Evolutionary conservation across 2,888 invertebrate genomes (phyloP).

Genomic region (Xestobium rufovillosum): DNA sequence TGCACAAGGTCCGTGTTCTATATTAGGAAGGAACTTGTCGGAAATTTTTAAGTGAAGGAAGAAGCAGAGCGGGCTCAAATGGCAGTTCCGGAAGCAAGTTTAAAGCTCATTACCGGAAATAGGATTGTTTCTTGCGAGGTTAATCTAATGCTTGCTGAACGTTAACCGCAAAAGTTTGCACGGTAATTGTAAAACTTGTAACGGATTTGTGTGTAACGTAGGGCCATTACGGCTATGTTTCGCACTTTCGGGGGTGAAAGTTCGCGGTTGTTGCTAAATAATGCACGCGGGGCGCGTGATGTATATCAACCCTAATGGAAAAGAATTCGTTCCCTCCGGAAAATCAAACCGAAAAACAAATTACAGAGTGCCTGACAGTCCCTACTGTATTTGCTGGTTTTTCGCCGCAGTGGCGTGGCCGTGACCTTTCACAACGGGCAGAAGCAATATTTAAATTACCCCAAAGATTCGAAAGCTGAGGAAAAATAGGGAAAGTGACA

Average conservation of each 20-base stretch:
- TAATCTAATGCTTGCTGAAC: slow-evolving; percentile 35
- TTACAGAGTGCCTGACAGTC: slow-evolving; percentile 20
- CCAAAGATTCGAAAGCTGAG: no score
- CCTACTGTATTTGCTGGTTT: no score
- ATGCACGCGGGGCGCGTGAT: slow-evolving; percentile 38
- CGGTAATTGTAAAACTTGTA: slow-evolving; percentile 41
- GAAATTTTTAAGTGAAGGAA: no score
- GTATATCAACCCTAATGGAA: slow-evolving; percentile 37
- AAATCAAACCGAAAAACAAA: slow-evolving; percentile 34
- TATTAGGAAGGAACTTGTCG: no score
- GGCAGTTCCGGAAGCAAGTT: no score
- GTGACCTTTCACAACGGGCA: no score
- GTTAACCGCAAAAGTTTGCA: slow-evolving; percentile 38
- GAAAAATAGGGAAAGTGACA: no score
- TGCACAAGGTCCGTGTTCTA: no score
- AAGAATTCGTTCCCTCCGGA: slow-evolving; percentile 33
- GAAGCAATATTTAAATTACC: no score
- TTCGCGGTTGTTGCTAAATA: slow-evolving; percentile 38
- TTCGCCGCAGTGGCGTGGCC: no score
- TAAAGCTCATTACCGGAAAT: slow-evolving; percentile 28
- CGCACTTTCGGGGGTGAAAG: slow-evolving; percentile 38
- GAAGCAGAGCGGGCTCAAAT: no score
- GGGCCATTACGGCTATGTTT: slow-evolving; percentile 38
- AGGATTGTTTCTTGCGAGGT: slow-evolving; percentile 28
- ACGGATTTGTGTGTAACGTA: slow-evolving; percentile 37